Base-by-base conservation (phyloP, 1,140 invertebrate genomes). In the Drosophila sproati region DNA sequence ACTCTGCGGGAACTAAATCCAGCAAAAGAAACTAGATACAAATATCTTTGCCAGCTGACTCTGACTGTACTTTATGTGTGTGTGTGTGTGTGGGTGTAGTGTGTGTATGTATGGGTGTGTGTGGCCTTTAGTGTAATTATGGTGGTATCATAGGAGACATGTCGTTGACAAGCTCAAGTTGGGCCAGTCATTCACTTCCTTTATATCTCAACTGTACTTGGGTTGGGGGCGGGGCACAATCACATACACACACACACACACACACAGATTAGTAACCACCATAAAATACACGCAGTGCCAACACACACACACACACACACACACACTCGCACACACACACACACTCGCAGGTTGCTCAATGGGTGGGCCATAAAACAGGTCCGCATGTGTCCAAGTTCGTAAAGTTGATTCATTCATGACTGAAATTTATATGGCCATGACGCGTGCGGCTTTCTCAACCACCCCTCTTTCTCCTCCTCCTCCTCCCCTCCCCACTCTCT, bases 391-490 rank as follows among this genome's bases (percentile, higher is more conserved):
- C 64, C 81, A 79, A 82, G 80, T 87, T 79, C 82, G 85, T 87
- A 87, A 87, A 83, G 80, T 87, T 87, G 82, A 87, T 87, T 87
- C 82, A 87, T 87, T 87, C 82, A 87, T 87, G 66, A 80, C 83
- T 64, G 73, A 87, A 88, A 74, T 87, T 87, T 87, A 87, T 87
- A 83, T 79, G 73, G 54, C 69, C 68, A 43, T 61, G 71, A 68
- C 71, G 71, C 68, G 73, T 75, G 73, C 52, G 20, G 10, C 3
- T 70, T 20, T 20, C 20, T 2, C 20, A 20, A 20, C 20, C 1
- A 20, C 20, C 20, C 20, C 20, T 20, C 20, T 20, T 20, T 20
- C 10, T 5, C 2, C 6, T 5, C n/a, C 32, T 5, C n/a, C 32
- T 45, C 0, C 4, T 12, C 7, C 32, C 7, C 4, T 2, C 3